phyloP scores from a whole-genome alignment of 2,113 vertebrate species.

The Brachypodius melanocephalos region DNA sequence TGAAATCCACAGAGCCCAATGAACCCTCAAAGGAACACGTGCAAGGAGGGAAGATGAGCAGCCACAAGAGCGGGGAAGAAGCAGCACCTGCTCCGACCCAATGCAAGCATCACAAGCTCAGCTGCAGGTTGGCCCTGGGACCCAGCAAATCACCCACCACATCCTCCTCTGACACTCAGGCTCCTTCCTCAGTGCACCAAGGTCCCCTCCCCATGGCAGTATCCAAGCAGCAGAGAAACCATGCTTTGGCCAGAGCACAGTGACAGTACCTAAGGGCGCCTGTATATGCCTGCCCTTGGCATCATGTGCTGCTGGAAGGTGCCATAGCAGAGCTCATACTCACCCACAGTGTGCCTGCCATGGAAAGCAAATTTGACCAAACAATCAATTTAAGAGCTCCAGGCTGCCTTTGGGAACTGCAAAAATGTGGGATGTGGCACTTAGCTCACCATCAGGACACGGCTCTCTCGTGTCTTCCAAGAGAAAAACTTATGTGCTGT shows the following conservation, averaged over 20 bases:
- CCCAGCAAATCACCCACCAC: neutral
- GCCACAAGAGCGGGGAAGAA: neutral
- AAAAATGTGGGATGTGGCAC: fast-evolving
- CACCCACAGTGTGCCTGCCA: fast-evolving
- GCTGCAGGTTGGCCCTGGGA: neutral
- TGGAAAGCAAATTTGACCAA: neutral
- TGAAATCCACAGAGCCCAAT: neutral
- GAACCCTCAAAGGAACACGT: neutral
- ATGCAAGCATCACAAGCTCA: neutral
- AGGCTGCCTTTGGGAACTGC: neutral
- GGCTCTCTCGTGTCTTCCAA: neutral
- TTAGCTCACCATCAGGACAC: neutral
- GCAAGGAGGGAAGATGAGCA: neutral
- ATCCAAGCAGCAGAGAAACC: neutral
- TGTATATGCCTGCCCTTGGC: neutral
- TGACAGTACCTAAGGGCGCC: no score
- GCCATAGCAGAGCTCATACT: neutral
- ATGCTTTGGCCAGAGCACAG: neutral
- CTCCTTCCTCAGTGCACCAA: neutral
- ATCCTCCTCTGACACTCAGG: neutral
- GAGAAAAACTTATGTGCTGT: neutral
- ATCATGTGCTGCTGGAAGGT: neutral
- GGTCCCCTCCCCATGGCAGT: neutral
- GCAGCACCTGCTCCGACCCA: neutral
- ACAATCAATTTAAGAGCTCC: neutral